Evolutionary conservation across 2,797 vertebrate genomes (phyloP).

Genomic region (Scarus forsteni): DNA sequence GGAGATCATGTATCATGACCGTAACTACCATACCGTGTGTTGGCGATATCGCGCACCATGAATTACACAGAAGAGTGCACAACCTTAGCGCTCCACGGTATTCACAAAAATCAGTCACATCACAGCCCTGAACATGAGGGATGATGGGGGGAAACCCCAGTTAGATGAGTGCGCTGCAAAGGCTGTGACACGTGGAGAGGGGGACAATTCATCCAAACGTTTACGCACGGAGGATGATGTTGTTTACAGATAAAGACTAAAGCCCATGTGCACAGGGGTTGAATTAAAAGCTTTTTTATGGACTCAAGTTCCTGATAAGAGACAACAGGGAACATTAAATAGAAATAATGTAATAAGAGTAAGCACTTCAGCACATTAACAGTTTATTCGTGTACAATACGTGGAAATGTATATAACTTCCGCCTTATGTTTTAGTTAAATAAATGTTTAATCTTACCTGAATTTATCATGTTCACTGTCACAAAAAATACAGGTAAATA

Average conservation of each 20-base stretch:
- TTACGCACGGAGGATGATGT: neutral
- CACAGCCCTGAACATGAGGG: conserved; percentile 16
- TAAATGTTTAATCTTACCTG: neutral
- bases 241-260: neutral
- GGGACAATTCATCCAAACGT: conserved; percentile 9
- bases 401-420: too few species aligned
- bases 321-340: too few species aligned
- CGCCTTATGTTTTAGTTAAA: too few species aligned
- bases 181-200: conserved; percentile 26
- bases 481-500: neutral
- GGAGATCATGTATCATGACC: conserved; percentile 64
- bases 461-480: neutral
- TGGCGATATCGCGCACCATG: conserved; percentile 59
- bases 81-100: conserved; percentile 41
- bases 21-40: conserved; percentile 55
- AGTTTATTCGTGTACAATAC: too few species aligned
- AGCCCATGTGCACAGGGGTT: neutral
- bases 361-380: too few species aligned
- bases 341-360: too few species aligned
- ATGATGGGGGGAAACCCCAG: conserved; percentile 10
- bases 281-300: neutral
- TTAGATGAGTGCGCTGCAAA: conserved; percentile 10
- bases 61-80: conserved; percentile 71
- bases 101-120: conserved; percentile 50
- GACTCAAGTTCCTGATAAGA: too few species aligned